Conservation (phyloP, 2,888 invertebrate species). For the Alloplasta piceator region DNA sequence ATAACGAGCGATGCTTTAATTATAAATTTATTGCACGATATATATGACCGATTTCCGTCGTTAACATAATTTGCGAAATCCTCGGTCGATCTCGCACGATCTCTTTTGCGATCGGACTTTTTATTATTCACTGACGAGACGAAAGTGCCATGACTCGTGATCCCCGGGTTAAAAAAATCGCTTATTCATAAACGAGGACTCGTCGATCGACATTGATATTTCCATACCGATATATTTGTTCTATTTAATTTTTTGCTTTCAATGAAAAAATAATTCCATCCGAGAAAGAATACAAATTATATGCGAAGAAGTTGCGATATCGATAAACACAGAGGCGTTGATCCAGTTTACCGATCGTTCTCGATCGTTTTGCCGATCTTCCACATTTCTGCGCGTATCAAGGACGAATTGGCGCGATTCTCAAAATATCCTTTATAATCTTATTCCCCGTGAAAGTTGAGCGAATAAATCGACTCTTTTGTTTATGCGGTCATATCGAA, state of each 20-base stretch:
- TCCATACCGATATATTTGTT: not conserved
- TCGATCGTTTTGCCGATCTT: not conserved
- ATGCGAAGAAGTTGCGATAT: slow-evolving; percentile 1
- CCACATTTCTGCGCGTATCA: not conserved
- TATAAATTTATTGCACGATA: no score
- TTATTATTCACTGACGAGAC: no score
- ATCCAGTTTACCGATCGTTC: not conserved
- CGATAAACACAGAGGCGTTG: not conserved
- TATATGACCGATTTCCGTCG: no score
- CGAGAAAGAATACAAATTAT: slow-evolving; percentile 13
- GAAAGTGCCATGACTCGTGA: no score
- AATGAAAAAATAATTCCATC: not conserved
- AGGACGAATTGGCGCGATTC: not conserved
- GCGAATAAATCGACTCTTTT: not conserved
- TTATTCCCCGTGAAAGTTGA: not conserved
- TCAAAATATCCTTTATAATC: not conserved
- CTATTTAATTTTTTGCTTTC: not conserved
- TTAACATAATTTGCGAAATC: not conserved
- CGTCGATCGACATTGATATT: slow-evolving; percentile 10
- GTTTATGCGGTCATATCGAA: slow-evolving; percentile 12
- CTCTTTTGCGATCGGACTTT: no score
- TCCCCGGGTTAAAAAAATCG: no score
- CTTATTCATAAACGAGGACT: not conserved
- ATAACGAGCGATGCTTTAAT: no score
- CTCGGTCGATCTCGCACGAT: not conserved